Conservation (phyloP, 2,888 invertebrate species). For the Diarsia brunnea region DNA sequence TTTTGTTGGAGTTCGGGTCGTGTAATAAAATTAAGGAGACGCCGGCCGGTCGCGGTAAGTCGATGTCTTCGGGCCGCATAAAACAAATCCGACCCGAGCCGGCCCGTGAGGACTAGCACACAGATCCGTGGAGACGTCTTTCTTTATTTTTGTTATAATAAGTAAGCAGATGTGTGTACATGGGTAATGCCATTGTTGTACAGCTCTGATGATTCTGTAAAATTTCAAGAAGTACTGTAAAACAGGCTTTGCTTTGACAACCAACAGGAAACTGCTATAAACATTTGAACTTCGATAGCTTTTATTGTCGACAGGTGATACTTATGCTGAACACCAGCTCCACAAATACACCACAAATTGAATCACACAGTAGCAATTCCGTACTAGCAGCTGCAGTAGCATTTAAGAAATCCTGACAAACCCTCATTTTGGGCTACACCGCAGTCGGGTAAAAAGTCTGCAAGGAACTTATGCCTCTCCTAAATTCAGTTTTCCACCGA, state of each 20-base stretch:
- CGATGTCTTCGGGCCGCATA: slow-evolving; percentile 87
- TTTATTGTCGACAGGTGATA: background rate
- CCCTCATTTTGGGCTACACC: too few species aligned
- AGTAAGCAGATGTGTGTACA: background rate
- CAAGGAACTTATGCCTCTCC: background rate
- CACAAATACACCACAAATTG: background rate
- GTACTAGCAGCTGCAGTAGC: background rate
- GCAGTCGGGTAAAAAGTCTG: background rate
- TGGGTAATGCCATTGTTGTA: background rate
- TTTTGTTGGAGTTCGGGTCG: slow-evolving; percentile 84
- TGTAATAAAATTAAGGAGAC: slow-evolving; percentile 90
- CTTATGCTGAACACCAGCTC: background rate
- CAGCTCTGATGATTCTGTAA: background rate
- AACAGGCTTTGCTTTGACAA: background rate
- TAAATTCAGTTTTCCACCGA: background rate
- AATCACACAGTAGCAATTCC: too few species aligned
- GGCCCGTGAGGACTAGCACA: slow-evolving; percentile 73
- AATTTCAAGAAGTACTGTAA: background rate
- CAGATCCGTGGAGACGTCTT: slow-evolving; percentile 71
- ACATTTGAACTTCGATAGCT: background rate
- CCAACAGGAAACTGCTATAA: background rate
- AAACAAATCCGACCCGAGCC: slow-evolving; percentile 87
- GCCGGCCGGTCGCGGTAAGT: slow-evolving; percentile 86
- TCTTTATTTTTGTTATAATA: background rate
- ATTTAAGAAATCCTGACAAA: background rate